These are phyloP conservation scores for Oxytorus armatus DNA, from an alignment of 2,888 invertebrate species.

Conservation along the genomic window DNA sequence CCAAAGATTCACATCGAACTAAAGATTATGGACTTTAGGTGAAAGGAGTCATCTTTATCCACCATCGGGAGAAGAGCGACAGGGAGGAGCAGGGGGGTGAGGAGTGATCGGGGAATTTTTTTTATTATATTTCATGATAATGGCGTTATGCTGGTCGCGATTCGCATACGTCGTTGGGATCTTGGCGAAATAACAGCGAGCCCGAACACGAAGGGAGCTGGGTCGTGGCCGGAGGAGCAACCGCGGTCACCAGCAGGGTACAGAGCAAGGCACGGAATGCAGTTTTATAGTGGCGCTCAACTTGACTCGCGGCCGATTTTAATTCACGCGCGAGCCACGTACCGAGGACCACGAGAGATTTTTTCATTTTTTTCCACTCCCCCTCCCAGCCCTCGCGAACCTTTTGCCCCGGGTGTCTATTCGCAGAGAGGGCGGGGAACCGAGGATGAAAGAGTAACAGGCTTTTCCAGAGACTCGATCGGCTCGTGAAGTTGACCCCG, in stretches of 20 bases:
- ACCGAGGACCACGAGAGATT: neutral
- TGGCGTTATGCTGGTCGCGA: constrained; percentile 14
- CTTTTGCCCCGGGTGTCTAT: constrained; percentile 12
- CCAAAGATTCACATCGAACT: too few species aligned
- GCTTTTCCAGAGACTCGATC: constrained; percentile 10
- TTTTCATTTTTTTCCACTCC: neutral
- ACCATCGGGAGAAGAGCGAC: too few species aligned
- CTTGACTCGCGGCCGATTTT: constrained; percentile 78
- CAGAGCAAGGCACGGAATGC: constrained; percentile 82
- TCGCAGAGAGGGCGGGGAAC: too few species aligned
- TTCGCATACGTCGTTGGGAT: constrained; percentile 48
- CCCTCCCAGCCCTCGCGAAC: constrained; percentile 6
- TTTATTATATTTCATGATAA: neutral
- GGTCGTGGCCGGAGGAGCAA: constrained; percentile 45
- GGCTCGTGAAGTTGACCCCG: constrained; percentile 29
- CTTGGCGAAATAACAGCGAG: constrained; percentile 26
- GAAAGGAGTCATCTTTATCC: too few species aligned
- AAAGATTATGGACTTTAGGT: too few species aligned
- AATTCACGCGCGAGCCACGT: constrained; percentile 79
- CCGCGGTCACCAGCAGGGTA: constrained; percentile 55
- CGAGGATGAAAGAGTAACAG: too few species aligned
- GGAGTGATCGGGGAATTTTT: neutral
- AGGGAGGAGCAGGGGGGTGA: too few species aligned
- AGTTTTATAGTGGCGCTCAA: constrained; percentile 84
- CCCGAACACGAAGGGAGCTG: constrained; percentile 42